Percentiles rank a stretch among this genome's conserved stretches.
phyloP scores from a whole-genome alignment of 1,140 invertebrate genomes.

The Ceratina calcarata region DNA sequence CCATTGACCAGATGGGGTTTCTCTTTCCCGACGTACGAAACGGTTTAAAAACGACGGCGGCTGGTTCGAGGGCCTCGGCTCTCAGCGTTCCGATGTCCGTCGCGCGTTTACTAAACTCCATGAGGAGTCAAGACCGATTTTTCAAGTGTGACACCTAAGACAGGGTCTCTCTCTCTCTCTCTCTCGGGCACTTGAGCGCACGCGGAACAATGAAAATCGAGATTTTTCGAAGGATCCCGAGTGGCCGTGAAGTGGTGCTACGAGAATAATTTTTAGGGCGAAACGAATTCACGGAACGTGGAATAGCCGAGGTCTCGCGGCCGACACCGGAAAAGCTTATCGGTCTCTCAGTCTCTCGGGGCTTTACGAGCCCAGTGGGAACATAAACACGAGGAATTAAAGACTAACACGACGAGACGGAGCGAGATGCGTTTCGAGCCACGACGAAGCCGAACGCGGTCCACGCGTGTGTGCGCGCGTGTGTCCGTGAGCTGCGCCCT shows the following conservation, averaged over 20 bases:
- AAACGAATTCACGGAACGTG: not conserved
- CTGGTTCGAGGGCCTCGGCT: constrained; percentile 28
- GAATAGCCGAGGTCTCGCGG: constrained; percentile 27
- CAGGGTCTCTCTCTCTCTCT: too few relatives aligned
- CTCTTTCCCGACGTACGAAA: constrained; percentile 37
- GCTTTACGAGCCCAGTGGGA: constrained; percentile 68
- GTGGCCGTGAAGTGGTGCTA: too few relatives aligned
- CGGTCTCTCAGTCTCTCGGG: constrained; percentile 36
- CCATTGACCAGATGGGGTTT: constrained; percentile 71
- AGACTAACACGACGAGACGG: constrained; percentile 42
- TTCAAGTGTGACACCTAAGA: too few relatives aligned
- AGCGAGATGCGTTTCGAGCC: constrained; percentile 15
- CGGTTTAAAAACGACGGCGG: constrained; percentile 26
- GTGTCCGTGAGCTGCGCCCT: constrained; percentile 43
- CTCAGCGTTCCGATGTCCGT: not conserved
- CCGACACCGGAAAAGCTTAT: constrained; percentile 71
- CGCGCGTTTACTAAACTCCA: constrained; percentile 23
- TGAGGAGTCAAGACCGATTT: too few relatives aligned
- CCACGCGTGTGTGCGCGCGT: constrained; percentile 16
- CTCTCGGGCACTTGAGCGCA: too few relatives aligned
- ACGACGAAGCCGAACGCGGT: constrained; percentile 19
- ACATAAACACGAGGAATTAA: constrained; percentile 69
- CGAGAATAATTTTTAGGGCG: too few relatives aligned
- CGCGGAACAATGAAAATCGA: too few relatives aligned
- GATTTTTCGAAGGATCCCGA: too few relatives aligned